Conservation (phyloP, 2,888 invertebrate species). For the Chrysolina americana region DNA sequence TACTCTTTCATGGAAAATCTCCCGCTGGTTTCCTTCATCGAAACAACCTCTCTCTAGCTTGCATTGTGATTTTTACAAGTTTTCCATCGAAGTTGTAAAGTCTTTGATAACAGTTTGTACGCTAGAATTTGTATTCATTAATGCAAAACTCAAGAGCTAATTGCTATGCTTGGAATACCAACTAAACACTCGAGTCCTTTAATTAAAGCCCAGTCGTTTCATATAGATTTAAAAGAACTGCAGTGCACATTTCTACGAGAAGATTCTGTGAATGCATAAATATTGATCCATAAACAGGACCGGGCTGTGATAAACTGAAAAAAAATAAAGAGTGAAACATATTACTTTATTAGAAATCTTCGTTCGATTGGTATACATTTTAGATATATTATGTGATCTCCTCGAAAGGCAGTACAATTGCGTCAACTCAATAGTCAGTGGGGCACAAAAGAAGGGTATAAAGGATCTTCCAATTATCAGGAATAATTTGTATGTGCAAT, state of each 20-base stretch:
- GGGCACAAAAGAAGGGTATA: too few relatives aligned
- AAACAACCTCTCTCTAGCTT: conserved; percentile 16
- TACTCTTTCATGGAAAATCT: neutral
- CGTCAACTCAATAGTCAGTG: too few relatives aligned
- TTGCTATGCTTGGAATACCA: conserved; percentile 50
- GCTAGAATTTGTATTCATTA: conserved; percentile 54
- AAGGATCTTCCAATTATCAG: too few relatives aligned
- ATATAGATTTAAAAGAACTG: conserved; percentile 52
- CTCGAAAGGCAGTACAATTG: too few relatives aligned
- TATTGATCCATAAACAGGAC: conserved; percentile 25
- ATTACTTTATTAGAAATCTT: too few relatives aligned
- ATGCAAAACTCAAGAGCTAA: conserved; percentile 54
- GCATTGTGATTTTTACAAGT: conserved; percentile 46
- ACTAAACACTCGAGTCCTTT: conserved; percentile 48
- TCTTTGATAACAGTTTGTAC: conserved; percentile 49
- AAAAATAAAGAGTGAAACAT: too few relatives aligned
- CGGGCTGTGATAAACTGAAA: neutral
- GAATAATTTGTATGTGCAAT: too few relatives aligned
- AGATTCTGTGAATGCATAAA: conserved; percentile 38
- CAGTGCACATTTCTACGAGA: conserved; percentile 42
- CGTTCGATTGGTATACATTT: too few relatives aligned
- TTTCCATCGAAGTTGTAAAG: conserved; percentile 45
- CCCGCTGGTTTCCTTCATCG: neutral
- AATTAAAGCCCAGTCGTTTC: conserved; percentile 49
- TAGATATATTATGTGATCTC: too few relatives aligned